Percentiles rank a stretch among this genome's conserved stretches.
Conservation (phyloP, 1,140 invertebrate species). For the Bradysia coprophila region DNA sequence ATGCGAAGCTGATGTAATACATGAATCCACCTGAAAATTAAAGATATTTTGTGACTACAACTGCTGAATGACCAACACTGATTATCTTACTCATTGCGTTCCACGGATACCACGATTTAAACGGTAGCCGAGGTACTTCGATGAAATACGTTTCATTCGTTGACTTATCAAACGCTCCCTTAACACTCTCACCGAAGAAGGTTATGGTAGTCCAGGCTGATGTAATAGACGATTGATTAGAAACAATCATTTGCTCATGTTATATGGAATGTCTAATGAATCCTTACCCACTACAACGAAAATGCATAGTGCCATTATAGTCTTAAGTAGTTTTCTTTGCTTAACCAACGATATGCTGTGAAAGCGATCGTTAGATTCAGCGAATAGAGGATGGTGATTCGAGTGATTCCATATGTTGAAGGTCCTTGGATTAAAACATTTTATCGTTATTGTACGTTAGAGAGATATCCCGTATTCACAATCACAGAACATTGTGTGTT, state of each 20-base stretch:
- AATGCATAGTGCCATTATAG: conserved; percentile 39
- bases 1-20: too few species aligned
- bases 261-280: neutral
- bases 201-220: conserved; percentile 51
- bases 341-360: conserved; percentile 54
- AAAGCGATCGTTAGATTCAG: conserved; percentile 60
- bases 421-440: conserved; percentile 34
- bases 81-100: conserved; percentile 40
- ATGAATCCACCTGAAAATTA: conserved; percentile 36
- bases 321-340: conserved; percentile 49
- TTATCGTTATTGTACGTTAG: too few species aligned
- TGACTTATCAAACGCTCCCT: conserved; percentile 41
- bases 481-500: neutral
- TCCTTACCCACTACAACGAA: conserved; percentile 31
- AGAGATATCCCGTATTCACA: neutral
- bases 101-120: conserved; percentile 59
- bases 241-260: neutral
- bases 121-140: conserved; percentile 47
- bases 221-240: conserved; percentile 3
- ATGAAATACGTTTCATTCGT: conserved; percentile 49
- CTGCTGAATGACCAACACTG: too few species aligned
- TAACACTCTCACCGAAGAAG: conserved; percentile 54
- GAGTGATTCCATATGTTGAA: conserved; percentile 60
- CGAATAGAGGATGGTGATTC: conserved; percentile 63
- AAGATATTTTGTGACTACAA: conserved; percentile 38